Evolutionary conservation across 1,140 invertebrate genomes (phyloP), one percentile per base, ranked within the genome.

Genomic region (Aporrectodea caliginosa): DNA sequence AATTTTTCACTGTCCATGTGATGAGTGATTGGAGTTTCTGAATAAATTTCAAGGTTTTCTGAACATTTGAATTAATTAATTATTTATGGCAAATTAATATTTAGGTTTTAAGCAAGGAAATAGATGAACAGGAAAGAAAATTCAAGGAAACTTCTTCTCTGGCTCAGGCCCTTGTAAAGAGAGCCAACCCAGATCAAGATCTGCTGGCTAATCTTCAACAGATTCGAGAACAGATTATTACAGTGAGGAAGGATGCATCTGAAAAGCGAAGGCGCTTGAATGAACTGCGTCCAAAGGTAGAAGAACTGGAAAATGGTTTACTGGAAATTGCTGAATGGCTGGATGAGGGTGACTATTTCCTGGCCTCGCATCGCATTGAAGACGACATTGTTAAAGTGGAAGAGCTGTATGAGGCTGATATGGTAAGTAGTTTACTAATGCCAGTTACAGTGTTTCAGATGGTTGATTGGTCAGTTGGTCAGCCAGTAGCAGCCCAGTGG

Each of bases 171-270:
- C 90, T 97, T 0, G 95, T 97, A 27, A 94, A 93, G 82, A 94
- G 97, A 86, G 89, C 97, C n/a, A 92, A 93, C 0, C 94, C 96
- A 84, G 94, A 98, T 1, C 94, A 96, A 81, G 91, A 91, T 73
- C 95, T 96, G 91, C 94, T 97, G 93, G 91, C 92, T 68, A 93
- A 93, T 0, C 87, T 98, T 32, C 97, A 97, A 86, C 93, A 93
- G 83, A 93, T 96, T 70, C 89, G 89, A 83, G 95, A 97, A 87
- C 91, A 91, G 1, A 86, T 96, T 16, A 93, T 96, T 0, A 91
- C 91, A 83, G 92, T 95, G 2, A 90, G 94, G 68, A 93, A 93
- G 0, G 85, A 86, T 76, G 83, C 87, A 32, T 85, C 87, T 29
- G 86, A 87, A 32, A 83, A 80, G 70, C 82, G 84, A 31, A 86